phyloP scores from a whole-genome alignment of 2,888 invertebrate species.

The Gastrophysa polygoni region DNA sequence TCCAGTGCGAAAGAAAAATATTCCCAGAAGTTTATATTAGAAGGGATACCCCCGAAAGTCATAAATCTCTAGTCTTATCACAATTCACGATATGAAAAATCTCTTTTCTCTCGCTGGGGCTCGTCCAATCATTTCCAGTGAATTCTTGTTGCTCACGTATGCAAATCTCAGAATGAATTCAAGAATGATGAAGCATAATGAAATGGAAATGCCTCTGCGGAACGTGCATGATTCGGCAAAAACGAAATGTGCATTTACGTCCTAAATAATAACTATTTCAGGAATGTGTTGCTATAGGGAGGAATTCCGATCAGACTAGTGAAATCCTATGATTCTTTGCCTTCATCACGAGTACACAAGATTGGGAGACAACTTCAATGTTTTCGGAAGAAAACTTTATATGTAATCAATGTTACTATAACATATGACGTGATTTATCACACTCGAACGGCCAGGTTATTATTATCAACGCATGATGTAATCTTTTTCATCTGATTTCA shows the following conservation, averaged over 20 bases:
- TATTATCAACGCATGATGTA: too few species aligned
- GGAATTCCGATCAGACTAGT: too few species aligned
- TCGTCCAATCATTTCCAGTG: constrained; percentile 37
- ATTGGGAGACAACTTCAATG: too few species aligned
- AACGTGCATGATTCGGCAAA: constrained; percentile 34
- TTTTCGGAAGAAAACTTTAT: too few species aligned
- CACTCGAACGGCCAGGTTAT: too few species aligned
- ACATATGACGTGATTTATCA: too few species aligned
- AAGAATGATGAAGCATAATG: constrained; percentile 36
- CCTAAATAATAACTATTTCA: constrained; percentile 26
- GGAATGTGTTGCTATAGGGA: constrained; percentile 7
- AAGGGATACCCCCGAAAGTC: constrained; percentile 26
- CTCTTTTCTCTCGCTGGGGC: constrained; percentile 25
- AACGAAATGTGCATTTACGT: constrained; percentile 17
- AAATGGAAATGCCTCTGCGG: constrained; percentile 34
- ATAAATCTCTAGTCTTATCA: constrained; percentile 38
- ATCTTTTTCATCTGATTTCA: too few species aligned
- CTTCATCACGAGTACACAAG: too few species aligned
- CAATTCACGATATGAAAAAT: constrained; percentile 40
- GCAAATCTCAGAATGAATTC: constrained; percentile 30
- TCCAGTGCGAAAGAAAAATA: constrained; percentile 10
- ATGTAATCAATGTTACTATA: too few species aligned
- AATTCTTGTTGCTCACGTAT: constrained; percentile 37
- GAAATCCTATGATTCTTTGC: too few species aligned
- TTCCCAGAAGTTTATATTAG: constrained; percentile 36